Conservation (phyloP, 92 coral and sea anemone species). For the Diadumene lineata region DNA sequence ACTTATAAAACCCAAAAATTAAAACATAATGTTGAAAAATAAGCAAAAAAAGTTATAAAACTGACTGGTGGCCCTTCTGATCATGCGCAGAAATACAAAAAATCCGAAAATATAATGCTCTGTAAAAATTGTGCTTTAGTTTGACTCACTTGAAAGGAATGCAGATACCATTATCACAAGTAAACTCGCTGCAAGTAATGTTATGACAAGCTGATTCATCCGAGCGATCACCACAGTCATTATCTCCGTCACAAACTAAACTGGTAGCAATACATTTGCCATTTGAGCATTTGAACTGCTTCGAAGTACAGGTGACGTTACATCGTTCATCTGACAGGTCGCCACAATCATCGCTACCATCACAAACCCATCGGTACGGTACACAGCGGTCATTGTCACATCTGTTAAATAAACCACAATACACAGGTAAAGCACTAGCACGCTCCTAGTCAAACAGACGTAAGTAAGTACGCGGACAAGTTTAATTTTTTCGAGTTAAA, state of each 20-base stretch:
- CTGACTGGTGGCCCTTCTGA: too few relatives aligned
- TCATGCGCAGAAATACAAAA: neutral
- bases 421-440: neutral
- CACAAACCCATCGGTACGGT: constrained; percentile 70
- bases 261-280: constrained; percentile 66
- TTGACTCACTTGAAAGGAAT: constrained; percentile 68
- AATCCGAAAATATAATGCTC: too few relatives aligned
- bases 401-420: neutral
- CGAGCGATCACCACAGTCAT: constrained; percentile 87
- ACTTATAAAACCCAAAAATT: too few relatives aligned
- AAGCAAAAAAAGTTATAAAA: too few relatives aligned
- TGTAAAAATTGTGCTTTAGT: neutral
- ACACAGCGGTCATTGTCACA: constrained; percentile 57
- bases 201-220: constrained; percentile 66
- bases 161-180: constrained; percentile 63
- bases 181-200: constrained; percentile 64
- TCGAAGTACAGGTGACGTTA: constrained; percentile 50
- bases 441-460: too few relatives aligned
- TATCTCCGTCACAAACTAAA: constrained; percentile 77
- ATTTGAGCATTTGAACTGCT: constrained; percentile 53
- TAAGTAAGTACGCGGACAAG: too few relatives aligned
- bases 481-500: too few relatives aligned
- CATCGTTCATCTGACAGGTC: constrained; percentile 63
- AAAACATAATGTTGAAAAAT: too few relatives aligned
- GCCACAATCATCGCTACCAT: constrained; percentile 56